phyloP scores from a whole-genome alignment of 2,888 invertebrate species.

The Drosophila barbarae region DNA sequence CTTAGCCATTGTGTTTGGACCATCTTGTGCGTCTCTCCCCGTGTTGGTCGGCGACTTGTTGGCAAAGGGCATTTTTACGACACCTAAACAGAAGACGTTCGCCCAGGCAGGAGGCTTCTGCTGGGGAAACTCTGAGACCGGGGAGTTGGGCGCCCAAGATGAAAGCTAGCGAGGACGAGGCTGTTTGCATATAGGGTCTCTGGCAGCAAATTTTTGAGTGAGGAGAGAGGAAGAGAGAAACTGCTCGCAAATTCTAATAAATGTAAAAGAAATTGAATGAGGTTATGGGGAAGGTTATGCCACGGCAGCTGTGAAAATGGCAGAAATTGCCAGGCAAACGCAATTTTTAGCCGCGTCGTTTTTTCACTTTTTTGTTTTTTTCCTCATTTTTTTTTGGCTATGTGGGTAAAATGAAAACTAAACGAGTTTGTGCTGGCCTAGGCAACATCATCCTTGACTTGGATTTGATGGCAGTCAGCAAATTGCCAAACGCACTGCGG shows the following conservation, averaged over 20 bases:
- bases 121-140: conserved; percentile 1
- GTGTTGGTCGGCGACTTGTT: conserved; percentile 55
- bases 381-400: neutral
- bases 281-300: conserved; percentile 58
- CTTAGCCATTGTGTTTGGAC: conserved; percentile 46
- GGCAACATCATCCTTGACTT: conserved; percentile 42
- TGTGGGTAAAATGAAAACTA: conserved; percentile 66
- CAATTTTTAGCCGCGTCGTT: conserved; percentile 52
- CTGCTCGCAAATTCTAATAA: conserved; percentile 68
- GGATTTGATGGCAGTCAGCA: conserved; percentile 62
- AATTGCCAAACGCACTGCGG: conserved; percentile 68
- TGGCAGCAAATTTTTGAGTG: conserved; percentile 49
- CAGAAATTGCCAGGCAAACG: conserved; percentile 65
- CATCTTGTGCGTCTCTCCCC: conserved; percentile 48
- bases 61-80: conserved; percentile 61
- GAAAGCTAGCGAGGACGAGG: conserved; percentile 32
- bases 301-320: conserved; percentile 68
- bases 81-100: conserved; percentile 49
- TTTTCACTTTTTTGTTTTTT: neutral
- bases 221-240: conserved; percentile 8
- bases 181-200: conserved; percentile 58
- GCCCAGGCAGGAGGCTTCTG: conserved; percentile 13
- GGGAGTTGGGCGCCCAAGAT: conserved; percentile 24
- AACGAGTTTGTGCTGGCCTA: conserved; percentile 63
- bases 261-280: conserved; percentile 72